Percentiles rank a stretch among this genome's conserved stretches.
phyloP scores from a whole-genome alignment of 2,113 vertebrate species.

The Cyphomyrus plagiostoma region DNA sequence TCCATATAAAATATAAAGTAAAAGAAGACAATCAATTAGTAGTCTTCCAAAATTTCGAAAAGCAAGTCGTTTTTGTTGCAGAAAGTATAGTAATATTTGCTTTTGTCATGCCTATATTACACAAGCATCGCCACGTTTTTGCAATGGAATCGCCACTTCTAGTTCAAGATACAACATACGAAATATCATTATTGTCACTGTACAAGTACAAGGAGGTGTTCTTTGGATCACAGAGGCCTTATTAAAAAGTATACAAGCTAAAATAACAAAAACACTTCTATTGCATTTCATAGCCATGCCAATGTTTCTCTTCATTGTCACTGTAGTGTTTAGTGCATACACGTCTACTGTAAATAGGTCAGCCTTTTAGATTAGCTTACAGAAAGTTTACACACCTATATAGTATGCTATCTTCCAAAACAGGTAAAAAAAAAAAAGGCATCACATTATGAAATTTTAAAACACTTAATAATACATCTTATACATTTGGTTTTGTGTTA shows the following conservation, averaged over 20 bases:
- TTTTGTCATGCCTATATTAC: not conserved
- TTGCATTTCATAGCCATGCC: not conserved
- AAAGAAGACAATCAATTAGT: not conserved
- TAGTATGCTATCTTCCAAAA: not conserved
- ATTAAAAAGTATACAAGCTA: not conserved
- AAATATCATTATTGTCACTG: not conserved
- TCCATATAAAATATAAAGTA: not conserved
- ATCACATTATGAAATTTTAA: not conserved
- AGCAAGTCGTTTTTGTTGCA: not conserved
- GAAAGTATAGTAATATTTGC: not conserved
- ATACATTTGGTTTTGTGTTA: not conserved
- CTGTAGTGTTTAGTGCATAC: not conserved
- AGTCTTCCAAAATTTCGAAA: not conserved
- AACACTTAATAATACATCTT: not conserved
- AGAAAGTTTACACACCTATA: not conserved
- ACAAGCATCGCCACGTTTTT: too few relatives aligned
- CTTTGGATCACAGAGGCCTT: not conserved
- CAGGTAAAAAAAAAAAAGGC: not conserved
- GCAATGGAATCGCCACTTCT: not conserved
- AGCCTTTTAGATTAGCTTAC: not conserved
- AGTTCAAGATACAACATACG: not conserved
- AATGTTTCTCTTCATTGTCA: not conserved
- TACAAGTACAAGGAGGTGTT: not conserved
- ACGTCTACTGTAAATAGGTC: not conserved
- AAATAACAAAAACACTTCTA: not conserved